A percentile compares a stretch with the other conserved stretches of the same genome.
phyloP scores from a whole-genome alignment of 2,888 invertebrate species.

The Adineta ricciae region DNA sequence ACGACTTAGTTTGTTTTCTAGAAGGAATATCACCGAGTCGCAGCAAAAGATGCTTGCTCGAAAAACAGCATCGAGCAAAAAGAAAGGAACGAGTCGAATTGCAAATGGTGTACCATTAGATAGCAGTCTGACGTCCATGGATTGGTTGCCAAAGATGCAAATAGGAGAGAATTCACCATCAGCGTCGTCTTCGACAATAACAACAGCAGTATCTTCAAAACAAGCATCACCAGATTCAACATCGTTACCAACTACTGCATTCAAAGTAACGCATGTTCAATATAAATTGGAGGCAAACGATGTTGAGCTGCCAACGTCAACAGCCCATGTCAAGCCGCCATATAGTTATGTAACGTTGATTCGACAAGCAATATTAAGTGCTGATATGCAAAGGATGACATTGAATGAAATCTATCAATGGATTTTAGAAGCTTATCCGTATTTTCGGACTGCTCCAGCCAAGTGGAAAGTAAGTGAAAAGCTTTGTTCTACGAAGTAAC shows the following conservation, averaged over 20 bases:
- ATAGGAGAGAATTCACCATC: slow-evolving; percentile 42
- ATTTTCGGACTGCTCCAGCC: slow-evolving; percentile 60
- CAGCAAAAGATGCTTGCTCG: neutral
- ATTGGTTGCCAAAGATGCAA: slow-evolving; percentile 53
- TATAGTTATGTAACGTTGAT: slow-evolving; percentile 64
- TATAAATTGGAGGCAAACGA: slow-evolving; percentile 38
- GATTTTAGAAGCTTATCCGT: slow-evolving; percentile 63
- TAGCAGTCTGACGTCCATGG: slow-evolving; percentile 53
- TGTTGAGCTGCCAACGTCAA: slow-evolving; percentile 37
- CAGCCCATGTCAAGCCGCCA: slow-evolving; percentile 43
- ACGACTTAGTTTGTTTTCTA: neutral
- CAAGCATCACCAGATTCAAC: neutral
- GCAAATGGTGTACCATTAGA: slow-evolving; percentile 40
- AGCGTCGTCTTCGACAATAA: neutral
- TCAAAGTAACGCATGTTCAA: slow-evolving; percentile 36
- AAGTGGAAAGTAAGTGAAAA: slow-evolving; percentile 61
- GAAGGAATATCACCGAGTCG: neutral
- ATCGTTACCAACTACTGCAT: neutral
- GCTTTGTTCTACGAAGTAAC: neutral
- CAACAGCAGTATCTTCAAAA: neutral
- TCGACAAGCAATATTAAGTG: slow-evolving; percentile 60
- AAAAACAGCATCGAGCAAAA: neutral
- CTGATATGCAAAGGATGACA: slow-evolving; percentile 63
- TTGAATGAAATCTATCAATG: slow-evolving; percentile 65
- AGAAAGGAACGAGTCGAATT: neutral